A percentile compares a stretch with the other conserved stretches of the same genome.
These are phyloP conservation scores for Astyanax mexicanus DNA, from an alignment of 2,797 vertebrate species.

Conservation along the genomic window DNA sequence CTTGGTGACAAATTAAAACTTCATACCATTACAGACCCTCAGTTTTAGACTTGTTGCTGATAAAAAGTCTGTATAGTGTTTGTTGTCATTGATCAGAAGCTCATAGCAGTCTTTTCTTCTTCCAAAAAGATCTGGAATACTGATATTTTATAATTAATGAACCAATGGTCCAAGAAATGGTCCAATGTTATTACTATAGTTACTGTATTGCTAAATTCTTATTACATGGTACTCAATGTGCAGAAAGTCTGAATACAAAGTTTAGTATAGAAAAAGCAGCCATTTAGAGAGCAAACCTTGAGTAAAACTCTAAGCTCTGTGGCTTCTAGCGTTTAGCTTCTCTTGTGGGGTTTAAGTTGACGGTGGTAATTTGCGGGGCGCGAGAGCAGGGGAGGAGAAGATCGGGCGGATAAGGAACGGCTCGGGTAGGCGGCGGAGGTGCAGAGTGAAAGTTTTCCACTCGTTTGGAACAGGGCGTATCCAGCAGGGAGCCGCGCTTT, in stretches of 20 bases:
- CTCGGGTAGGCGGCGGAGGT: constrained; percentile 42
- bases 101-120: too few species aligned
- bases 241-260: background rate
- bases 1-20: too few species aligned
- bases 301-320: background rate
- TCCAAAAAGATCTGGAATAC: too few species aligned
- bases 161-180: too few species aligned
- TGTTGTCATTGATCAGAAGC: too few species aligned
- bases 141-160: too few species aligned
- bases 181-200: too few species aligned
- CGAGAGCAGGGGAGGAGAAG: constrained; percentile 58
- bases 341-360: constrained; percentile 14
- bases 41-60: too few species aligned
- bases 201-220: too few species aligned
- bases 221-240: too few species aligned
- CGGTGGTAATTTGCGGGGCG: constrained; percentile 43
- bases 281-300: background rate
- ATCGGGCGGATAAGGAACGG: constrained; percentile 35
- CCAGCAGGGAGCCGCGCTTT: constrained; percentile 71
- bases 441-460: constrained; percentile 63
- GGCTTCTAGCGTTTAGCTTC: constrained; percentile 25
- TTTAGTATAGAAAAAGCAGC: background rate
- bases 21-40: too few species aligned
- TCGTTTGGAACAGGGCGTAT: constrained; percentile 62
- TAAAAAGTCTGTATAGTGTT: too few species aligned